These are phyloP conservation scores for Salvelinus namaycush DNA, from an alignment of 2,113 vertebrate species.

Conservation along the genomic window DNA sequence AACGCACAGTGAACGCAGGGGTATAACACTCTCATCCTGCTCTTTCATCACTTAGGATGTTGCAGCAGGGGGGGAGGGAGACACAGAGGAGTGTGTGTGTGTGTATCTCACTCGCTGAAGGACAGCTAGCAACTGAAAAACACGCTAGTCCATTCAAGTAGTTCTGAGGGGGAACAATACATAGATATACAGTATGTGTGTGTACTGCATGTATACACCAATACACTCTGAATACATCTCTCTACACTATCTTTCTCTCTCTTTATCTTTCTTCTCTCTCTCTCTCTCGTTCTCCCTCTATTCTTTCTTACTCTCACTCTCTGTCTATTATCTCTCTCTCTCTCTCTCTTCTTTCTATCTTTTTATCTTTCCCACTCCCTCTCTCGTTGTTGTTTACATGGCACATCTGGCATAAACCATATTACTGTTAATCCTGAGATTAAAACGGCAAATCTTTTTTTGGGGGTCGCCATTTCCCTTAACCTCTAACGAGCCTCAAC, in stretches of 20 bases:
- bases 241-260: too few relatives aligned
- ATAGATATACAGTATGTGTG: too few relatives aligned
- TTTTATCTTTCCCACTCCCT: neutral
- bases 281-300: too few relatives aligned
- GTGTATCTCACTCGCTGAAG: conserved; percentile 18
- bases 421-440: conserved; percentile 64
- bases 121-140: neutral
- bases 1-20: neutral
- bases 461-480: conserved; percentile 46
- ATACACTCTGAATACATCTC: too few relatives aligned
- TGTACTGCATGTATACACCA: neutral
- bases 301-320: too few relatives aligned
- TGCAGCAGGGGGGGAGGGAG: neutral
- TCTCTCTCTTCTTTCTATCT: too few relatives aligned
- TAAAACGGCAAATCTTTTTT: conserved; percentile 70
- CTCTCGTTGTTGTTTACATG: conserved; percentile 53
- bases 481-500: too few relatives aligned
- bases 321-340: too few relatives aligned
- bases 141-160: neutral
- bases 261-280: too few relatives aligned
- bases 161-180: neutral
- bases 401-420: conserved; percentile 69
- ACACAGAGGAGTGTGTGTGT: too few relatives aligned
- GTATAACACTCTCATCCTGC: conserved; percentile 6
- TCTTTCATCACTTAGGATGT: neutral